Evolutionary conservation across 1,140 invertebrate genomes (phyloP).

Genomic region (Nasonia vitripennis): DNA sequence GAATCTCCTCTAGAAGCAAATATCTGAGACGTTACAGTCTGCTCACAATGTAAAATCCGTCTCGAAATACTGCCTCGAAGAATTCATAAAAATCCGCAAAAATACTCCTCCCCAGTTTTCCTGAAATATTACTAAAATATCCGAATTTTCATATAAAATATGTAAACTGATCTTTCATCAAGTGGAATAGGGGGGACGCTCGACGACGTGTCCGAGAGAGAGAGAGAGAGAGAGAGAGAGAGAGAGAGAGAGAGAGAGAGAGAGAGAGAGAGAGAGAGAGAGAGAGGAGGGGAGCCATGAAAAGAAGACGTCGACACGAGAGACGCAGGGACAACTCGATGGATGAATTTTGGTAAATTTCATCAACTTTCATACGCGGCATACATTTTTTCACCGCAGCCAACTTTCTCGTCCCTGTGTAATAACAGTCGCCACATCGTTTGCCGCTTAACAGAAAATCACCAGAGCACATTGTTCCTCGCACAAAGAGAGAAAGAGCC

Average conservation of each 20-base stretch:
- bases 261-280: neutral
- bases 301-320: neutral
- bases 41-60: no score
- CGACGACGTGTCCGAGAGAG: neutral
- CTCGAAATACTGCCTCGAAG: no score
- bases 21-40: no score
- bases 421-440: neutral
- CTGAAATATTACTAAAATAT: neutral
- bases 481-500: neutral
- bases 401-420: neutral
- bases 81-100: no score
- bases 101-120: neutral
- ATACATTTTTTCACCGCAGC: no score
- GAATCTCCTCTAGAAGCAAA: no score
- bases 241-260: neutral
- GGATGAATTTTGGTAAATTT: neutral
- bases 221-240: slow-evolving; percentile 14
- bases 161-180: neutral
- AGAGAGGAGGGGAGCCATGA: neutral
- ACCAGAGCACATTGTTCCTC: neutral
- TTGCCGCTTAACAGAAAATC: neutral
- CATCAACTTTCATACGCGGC: no score
- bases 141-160: neutral
- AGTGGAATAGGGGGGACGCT: neutral
- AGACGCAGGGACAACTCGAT: neutral